These are phyloP conservation scores for Fulmarus glacialis DNA, from an alignment of 2,113 vertebrate species.

Conservation along the genomic window DNA sequence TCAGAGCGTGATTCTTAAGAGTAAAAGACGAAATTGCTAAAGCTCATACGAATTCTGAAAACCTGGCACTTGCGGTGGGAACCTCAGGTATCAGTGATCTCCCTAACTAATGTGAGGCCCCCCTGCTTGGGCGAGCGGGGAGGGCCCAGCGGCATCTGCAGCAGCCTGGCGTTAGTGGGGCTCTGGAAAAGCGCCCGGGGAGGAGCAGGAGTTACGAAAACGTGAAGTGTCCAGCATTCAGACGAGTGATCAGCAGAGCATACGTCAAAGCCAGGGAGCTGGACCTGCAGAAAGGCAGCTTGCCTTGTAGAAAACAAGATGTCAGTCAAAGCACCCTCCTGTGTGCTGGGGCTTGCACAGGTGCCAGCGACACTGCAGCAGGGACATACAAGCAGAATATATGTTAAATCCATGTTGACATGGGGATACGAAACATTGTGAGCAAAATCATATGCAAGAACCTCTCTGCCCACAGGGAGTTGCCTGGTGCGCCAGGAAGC, in stretches of 20 bases:
- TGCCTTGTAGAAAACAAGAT: background rate
- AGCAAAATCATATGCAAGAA: background rate
- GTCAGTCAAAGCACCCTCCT: background rate
- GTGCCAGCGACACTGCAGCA: background rate
- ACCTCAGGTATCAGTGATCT: background rate
- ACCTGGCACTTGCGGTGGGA: background rate
- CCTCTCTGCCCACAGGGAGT: background rate
- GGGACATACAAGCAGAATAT: background rate
- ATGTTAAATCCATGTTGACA: background rate
- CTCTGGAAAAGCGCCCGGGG: background rate
- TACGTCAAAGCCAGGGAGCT: background rate
- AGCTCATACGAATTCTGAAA: background rate
- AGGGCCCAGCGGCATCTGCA: background rate
- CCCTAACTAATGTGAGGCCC: background rate
- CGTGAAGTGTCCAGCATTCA: background rate
- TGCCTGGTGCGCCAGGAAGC: background rate
- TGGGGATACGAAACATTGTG: background rate
- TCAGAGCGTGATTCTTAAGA: background rate
- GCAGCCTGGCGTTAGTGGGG: background rate
- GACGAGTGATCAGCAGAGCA: background rate
- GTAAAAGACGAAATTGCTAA: background rate
- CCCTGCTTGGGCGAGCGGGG: fast-evolving
- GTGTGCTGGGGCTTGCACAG: background rate
- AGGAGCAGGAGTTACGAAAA: background rate
- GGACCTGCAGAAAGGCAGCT: background rate